Evolutionary conservation across 2,888 invertebrate species (phyloP), one percentile per base, ranked within the genome.

Genomic region (Spicauda simplicius): DNA sequence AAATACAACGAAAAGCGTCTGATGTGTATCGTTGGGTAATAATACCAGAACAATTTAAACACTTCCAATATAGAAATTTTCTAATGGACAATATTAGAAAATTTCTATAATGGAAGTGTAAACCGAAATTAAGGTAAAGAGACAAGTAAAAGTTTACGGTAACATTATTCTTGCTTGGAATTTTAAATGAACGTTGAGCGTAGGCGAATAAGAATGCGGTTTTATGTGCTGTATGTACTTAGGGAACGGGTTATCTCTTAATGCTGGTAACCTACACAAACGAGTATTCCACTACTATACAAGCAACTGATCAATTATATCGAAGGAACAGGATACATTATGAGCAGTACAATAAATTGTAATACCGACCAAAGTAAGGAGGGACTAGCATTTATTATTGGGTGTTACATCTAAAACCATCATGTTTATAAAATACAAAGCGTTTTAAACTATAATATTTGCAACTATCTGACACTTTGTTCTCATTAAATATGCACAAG

Each of bases 401-500:
- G 1, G 7, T 33, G 33, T 33, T 33, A 33, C 33, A 30, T 30
- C 30, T 33, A 1, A 33, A 33, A 6, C 8, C 3, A 1, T 33
- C 8, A 10, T 33, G 8, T 33, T 33, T 33, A 6, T 10, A 33
- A 33, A 33, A 33, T 33, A 33, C 8, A 33, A 8, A 33, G 33
- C 10, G 33, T 33, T 10, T 33, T 33, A 10, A 33, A 33, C 10
- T 41, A 14, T 41, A 41, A 33, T 33, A 10, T 41, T 14, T 41
- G 14, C 41, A 41, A 14, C 8, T 14, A 16, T n/a, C 16, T n/a
- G 33, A 33, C 33, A 37, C 37, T 3, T 57, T 37, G 10, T 57
- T 33, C 33, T 19, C 18, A 57, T 12, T 18, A 57, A 57, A 37
- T 37, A 57, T 37, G 37, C 18, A 54, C 16, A 41, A 33, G 25